phyloP scores from a whole-genome alignment of 30 jellyfish, hydroid and myxozoan species.

The Turritopsis rubra region DNA sequence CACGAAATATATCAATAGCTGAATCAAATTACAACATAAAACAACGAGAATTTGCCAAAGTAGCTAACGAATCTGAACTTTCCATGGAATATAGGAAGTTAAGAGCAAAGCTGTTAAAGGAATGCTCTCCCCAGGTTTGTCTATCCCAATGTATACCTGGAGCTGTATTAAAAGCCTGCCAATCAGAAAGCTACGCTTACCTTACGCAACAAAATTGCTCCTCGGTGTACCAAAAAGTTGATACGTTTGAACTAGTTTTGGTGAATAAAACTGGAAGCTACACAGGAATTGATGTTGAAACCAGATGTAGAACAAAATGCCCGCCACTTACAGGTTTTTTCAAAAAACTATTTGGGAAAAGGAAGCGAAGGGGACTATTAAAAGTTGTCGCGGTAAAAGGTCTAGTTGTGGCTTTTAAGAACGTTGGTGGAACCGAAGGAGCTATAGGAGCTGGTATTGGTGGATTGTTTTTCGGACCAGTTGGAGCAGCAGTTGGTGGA shows the following conservation, averaged over 20 bases:
- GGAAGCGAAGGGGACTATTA: constrained; percentile 36
- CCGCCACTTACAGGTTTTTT: constrained; percentile 66
- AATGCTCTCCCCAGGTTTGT: constrained; percentile 52
- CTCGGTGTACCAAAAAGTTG: constrained; percentile 13
- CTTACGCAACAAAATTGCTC: constrained; percentile 26
- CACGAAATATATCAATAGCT: background rate
- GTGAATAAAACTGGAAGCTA: constrained; percentile 16
- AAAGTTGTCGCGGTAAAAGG: constrained; percentile 18
- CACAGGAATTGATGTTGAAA: background rate
- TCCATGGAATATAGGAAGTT: background rate
- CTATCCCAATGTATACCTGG: constrained; percentile 52
- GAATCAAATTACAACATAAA: background rate
- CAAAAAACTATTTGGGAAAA: constrained; percentile 42
- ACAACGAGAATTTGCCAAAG: background rate
- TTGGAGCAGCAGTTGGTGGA: constrained; percentile 52
- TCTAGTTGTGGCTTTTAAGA: constrained; percentile 12
- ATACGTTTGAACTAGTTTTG: constrained; percentile 14
- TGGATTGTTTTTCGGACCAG: constrained; percentile 37
- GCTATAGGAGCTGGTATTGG: constrained; percentile 48
- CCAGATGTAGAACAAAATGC: constrained; percentile 38
- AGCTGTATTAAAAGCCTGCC: constrained; percentile 27
- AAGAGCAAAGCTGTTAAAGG: background rate
- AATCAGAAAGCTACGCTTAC: constrained; percentile 25
- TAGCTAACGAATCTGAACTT: background rate
- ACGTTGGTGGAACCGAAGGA: constrained; percentile 45